These are phyloP conservation scores for Drosophila busckii DNA, from an alignment of 1,140 invertebrate genomes.

Conservation along the genomic window DNA sequence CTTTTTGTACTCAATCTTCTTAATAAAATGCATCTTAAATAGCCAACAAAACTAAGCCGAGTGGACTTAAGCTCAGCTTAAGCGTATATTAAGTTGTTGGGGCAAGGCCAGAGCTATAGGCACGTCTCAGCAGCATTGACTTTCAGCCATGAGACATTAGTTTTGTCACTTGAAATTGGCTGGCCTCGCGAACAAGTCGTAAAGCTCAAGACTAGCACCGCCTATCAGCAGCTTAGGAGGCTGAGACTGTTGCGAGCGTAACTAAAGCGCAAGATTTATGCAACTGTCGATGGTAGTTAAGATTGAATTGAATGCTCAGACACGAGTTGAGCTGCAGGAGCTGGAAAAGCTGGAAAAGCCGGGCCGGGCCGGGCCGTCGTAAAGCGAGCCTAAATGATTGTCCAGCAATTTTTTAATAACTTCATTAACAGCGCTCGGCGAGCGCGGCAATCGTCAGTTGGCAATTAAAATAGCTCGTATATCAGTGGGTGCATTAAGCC, in stretches of 20 bases:
- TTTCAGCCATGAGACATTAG: slow-evolving; percentile 17
- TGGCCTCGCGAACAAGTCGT: slow-evolving; percentile 10
- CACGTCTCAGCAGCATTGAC: slow-evolving; percentile 1
- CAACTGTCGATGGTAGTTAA: slow-evolving; percentile 65
- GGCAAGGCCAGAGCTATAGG: too few species aligned
- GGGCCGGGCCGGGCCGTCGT: too few species aligned
- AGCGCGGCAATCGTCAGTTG: too few species aligned
- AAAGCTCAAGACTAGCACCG: slow-evolving; percentile 4
- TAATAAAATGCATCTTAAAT: too few species aligned
- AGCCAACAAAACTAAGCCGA: too few species aligned
- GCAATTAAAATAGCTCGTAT: slow-evolving; percentile 53
- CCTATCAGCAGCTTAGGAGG: neutral
- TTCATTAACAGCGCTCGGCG: slow-evolving; percentile 50
- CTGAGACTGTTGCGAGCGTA: neutral
- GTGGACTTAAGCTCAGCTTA: too few species aligned
- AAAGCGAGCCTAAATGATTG: slow-evolving; percentile 49
- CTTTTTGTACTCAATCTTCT: too few species aligned
- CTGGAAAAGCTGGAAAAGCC: slow-evolving; percentile 41
- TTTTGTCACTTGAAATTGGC: slow-evolving; percentile 23
- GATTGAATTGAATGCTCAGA: slow-evolving; percentile 73
- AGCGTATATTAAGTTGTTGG: too few species aligned
- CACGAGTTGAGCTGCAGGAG: slow-evolving; percentile 39
- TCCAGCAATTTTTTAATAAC: slow-evolving; percentile 71
- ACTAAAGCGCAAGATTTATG: slow-evolving; percentile 57
- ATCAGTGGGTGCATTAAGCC: slow-evolving; percentile 31